Evolutionary conservation across 2,797 vertebrate species (phyloP), one percentile per base, ranked within the genome.

Genomic region (Arnoldichthys spilopterus): DNA sequence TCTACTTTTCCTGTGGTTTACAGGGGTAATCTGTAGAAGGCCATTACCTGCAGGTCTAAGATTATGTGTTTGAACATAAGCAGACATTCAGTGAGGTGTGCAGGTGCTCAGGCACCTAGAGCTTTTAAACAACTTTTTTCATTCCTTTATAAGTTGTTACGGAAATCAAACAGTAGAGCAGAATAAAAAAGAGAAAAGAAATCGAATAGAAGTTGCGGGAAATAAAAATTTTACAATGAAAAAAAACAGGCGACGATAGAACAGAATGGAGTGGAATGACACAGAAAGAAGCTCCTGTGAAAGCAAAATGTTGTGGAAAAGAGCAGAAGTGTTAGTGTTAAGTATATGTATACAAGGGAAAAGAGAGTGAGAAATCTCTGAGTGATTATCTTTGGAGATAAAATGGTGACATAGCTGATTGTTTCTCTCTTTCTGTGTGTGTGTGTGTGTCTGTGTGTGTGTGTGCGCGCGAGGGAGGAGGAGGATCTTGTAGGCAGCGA

Each of bases 401-500:
- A 77, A 72, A 61, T 76, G 69, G 51, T 69, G 71, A 51, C 45
- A 67, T 76, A 54, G 76, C 64, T 81, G 84, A 85, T 81, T 68
- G 61, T 80, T 43, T 76, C 77, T 66, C 64, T 40, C 47, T 51
- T 54, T 77, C 70, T 79, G 74, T 64, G 69, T 40, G 43, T 59
- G 72, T 62, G 62, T 59, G 51, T 61, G 61, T 66, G 40, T 73
- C 63, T 76, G 77, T 64, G 70, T 56, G 51, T 64, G 59, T 59
- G 76, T 75, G 61, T 69, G 83, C 47, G 62, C 76, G 77, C 76
- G 49, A 32, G 7, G 62, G 62, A 63, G 73, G 68, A 84, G 86
- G 87, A 79, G 83, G 74, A 84, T 80, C 74, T 83, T 76, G 85
- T 79, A 84, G 34, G 77, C 81, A 77, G 82, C 9, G 88, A 89